Evolutionary conservation across 1,140 invertebrate species (phyloP).

Genomic region (Pseudachorutes palmiensis): DNA sequence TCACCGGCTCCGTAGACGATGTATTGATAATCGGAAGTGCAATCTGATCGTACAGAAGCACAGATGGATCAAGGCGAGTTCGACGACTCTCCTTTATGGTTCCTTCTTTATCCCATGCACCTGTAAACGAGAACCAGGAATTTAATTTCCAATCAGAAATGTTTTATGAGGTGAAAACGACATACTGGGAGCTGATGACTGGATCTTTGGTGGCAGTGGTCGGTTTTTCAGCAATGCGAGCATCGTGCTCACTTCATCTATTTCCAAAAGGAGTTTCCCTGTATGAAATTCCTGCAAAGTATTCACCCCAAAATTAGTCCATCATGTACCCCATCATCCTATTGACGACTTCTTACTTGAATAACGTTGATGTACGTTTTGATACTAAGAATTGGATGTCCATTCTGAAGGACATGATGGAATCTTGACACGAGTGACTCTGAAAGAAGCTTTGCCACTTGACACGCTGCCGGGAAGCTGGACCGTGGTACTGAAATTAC

Average conservation of each 20-base stretch:
- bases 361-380: slow-evolving; percentile 34
- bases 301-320: background rate
- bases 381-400: slow-evolving; percentile 32
- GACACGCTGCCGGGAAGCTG: slow-evolving; percentile 29
- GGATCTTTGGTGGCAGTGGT: slow-evolving; percentile 32
- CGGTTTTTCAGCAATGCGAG: slow-evolving; percentile 31
- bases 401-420: slow-evolving; percentile 18
- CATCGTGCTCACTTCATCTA: slow-evolving; percentile 31
- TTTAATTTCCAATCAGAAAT: no score
- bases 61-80: slow-evolving; percentile 33
- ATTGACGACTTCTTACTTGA: slow-evolving; percentile 23
- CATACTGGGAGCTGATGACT: slow-evolving; percentile 34
- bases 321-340: background rate
- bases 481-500: slow-evolving; percentile 29
- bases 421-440: slow-evolving; percentile 30
- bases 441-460: slow-evolving; percentile 32
- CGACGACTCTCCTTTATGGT: slow-evolving; percentile 31
- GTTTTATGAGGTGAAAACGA: slow-evolving; percentile 1
- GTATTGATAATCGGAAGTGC: slow-evolving; percentile 34
- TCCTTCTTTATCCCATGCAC: slow-evolving; percentile 36
- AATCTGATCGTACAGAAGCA: slow-evolving; percentile 35
- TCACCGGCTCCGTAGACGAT: slow-evolving; percentile 28
- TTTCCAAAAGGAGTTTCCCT: slow-evolving; percentile 24
- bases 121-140: no score
- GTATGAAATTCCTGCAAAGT: slow-evolving; percentile 34